Evolutionary conservation across 2,113 vertebrate genomes (phyloP), one percentile per base, ranked within the genome.

Genomic region (Eurystomus gularis): DNA sequence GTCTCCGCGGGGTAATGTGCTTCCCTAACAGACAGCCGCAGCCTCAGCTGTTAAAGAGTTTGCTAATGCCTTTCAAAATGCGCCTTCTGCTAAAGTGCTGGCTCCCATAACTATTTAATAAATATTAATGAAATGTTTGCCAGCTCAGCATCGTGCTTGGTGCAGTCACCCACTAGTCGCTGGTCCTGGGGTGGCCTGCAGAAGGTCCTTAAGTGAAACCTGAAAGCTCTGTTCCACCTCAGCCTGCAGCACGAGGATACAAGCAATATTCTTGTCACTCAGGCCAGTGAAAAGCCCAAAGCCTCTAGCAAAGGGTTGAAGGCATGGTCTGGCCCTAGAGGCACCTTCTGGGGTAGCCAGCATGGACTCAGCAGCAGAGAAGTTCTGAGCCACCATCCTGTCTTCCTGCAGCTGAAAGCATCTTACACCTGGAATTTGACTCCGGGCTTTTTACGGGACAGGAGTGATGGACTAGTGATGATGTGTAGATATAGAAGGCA

Each of bases 111-210:
- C 93, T 72, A 77, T n/a, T 79, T 75, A 79, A 86, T 97, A 77
- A 97, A 96, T 93, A 94, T 96, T 95, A 95, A 97, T 57, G 82
- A 84, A 57, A 21, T 20, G 1, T 57, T 7, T 48, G 40, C 35
- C 39, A 54, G 92, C 54, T 62, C 75, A 35, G 78, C 78, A 73
- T 49, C 95, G 82, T 40, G 82, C 88, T 39, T 57, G 4, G 57
- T 10, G 55, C 24, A 37, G 62, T 26, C n/a, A 71, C 42, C 65
- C 39, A 4, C 37, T 11, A 7, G 66, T 17, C 39, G 29, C 58
- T 1, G 10, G 21, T 29, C 49, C 66, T 4, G 11, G 25, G 42
- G 72, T 66, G 75, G 54, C 31, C 65, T 46, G 61, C 6, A 28
- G 57, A 44, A 58, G 72, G 82, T 69, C 42, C 35, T 23, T 6